Base-by-base conservation (phyloP, 2,113 vertebrate genomes). In the Neopipo cinnamomea region DNA sequence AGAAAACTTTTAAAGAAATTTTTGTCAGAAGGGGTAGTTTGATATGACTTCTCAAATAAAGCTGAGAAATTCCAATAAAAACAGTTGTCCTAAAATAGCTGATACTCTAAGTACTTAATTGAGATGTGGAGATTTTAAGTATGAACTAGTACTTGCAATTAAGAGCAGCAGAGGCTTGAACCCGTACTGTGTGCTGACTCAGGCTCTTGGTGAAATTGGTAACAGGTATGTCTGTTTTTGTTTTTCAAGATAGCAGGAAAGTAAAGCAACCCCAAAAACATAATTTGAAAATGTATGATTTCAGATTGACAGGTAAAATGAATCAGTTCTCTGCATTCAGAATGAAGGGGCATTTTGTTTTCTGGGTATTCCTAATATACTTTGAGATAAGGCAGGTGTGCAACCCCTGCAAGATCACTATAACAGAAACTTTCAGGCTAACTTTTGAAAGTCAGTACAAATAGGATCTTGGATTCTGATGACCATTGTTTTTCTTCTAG, bases 301-400 rank as follows among this genome's bases (percentile, higher is more conserved):
- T 91, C 25, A 73, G 18, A 27, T 22, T 6, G 2, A 41, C 25
- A 7, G 46, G 46, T 66, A 66, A 84, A 84, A 84, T 58, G 14
- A 71, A 77, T 65, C 37, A 9, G 30, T 25, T 9, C 20, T 84
- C 33, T 67, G 22, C 12, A 7, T 63, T 91, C 23, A 23, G 14
- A 71, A 30, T 21, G 59, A 65, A 65, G 21, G 18, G 31, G 19
- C 31, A 31, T 83, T 35, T 39, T 4, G 0, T 78, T 88, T 85
- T 89, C 15, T 20, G 62, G n/a, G 8, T 59, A 30, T 88, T 83
- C 6, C 24, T 77, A 33, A 23, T 25, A 0, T 0, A 0, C 39
- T 87, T 87, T 44, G 37, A 68, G 17, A 8, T 67, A 68, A 19
- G 25, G 16, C 50, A 49, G 33, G 4, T 75, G 27, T 67, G 35